Conservation (phyloP, 2,113 vertebrate genomes). For the Ammodytes dubius region DNA sequence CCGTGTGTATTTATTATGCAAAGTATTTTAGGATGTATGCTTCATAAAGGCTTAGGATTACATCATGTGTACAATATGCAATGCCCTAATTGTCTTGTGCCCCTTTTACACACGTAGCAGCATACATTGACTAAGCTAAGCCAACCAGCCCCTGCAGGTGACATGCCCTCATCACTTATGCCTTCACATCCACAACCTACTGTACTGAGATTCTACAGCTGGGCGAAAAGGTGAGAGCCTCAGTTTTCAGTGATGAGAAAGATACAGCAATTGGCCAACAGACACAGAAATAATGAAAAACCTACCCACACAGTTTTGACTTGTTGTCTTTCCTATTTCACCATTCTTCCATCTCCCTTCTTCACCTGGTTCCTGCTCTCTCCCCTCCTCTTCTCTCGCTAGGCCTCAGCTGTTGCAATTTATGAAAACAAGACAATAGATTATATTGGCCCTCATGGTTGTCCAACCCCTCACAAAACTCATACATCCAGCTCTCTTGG, state of each 20-base stretch:
- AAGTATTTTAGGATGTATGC: background rate
- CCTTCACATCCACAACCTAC: conserved; percentile 56
- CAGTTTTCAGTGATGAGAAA: conserved; percentile 32
- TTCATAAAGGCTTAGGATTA: background rate
- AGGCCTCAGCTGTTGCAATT: conserved; percentile 79
- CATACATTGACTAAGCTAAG: conserved; percentile 36
- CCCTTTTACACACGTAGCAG: background rate
- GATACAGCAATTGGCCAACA: conserved; percentile 58
- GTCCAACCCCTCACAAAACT: conserved; percentile 64
- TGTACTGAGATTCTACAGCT: conserved; percentile 56
- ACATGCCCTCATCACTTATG: conserved; percentile 57
- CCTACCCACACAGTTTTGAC: conserved; percentile 12
- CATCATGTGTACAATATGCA: background rate
- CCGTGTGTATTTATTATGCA: background rate
- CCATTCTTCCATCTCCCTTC: background rate
- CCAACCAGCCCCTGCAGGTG: conserved; percentile 41
- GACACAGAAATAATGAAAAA: conserved; percentile 42
- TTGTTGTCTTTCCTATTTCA: background rate
- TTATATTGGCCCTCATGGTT: conserved; percentile 60
- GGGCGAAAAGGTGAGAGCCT: conserved; percentile 62
- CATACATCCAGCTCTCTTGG: conserved; percentile 51
- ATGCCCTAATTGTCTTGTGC: background rate
- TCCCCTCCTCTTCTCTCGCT: background rate
- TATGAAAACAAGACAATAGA: conserved; percentile 80
- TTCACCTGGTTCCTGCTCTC: background rate